Conservation (phyloP, 2,113 vertebrate genomes). For the Sapajus apella region DNA sequence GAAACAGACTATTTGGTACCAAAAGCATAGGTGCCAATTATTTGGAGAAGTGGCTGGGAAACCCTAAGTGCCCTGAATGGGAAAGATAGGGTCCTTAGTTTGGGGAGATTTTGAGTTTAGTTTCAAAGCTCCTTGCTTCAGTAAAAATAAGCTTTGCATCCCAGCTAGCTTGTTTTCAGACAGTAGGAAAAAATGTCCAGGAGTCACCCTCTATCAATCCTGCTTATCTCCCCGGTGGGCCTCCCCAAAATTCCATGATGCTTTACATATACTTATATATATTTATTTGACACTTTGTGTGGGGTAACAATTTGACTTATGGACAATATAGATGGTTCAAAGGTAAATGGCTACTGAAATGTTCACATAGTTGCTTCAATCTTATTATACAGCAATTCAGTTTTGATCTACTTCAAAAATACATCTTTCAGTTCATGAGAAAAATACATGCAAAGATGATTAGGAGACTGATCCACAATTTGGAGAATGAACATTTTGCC, state of each 20-base stretch:
- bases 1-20: neutral
- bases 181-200: neutral
- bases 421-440: neutral
- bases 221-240: neutral
- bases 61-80: neutral
- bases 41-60: neutral
- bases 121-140: neutral
- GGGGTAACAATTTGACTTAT: neutral
- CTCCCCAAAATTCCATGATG: neutral
- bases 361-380: neutral
- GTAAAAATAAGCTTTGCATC: neutral
- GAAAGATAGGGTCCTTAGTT: neutral
- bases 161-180: neutral
- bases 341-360: neutral
- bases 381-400: neutral
- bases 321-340: neutral
- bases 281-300: neutral
- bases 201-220: neutral
- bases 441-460: neutral
- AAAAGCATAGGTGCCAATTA: neutral
- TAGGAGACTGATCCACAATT: neutral
- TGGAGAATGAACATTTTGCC: neutral
- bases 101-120: neutral
- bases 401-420: conserved; percentile 24
- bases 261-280: neutral